Evolutionary conservation across 1,140 invertebrate genomes (phyloP).

Genomic region (Drosophila willistoni): DNA sequence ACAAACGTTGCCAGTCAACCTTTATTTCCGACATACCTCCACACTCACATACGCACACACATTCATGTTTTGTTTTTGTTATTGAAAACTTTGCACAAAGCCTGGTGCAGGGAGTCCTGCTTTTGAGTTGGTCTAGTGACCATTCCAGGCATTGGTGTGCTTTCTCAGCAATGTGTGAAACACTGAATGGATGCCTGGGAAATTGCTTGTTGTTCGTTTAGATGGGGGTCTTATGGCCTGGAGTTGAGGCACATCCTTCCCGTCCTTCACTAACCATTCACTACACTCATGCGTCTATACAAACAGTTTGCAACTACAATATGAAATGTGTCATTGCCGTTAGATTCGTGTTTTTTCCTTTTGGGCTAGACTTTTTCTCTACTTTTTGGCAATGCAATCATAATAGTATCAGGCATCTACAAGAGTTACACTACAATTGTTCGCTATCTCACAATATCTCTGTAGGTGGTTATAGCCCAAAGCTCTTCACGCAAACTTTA

Average conservation of each 20-base stretch:
- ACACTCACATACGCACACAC: constrained; percentile 6
- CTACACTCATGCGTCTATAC: constrained; percentile 6
- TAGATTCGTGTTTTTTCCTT: neutral
- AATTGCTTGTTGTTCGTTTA: constrained; percentile 15
- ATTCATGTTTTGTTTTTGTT: constrained; percentile 26
- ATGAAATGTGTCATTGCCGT: constrained; percentile 17
- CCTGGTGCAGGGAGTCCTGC: constrained; percentile 27
- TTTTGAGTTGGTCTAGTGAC: constrained; percentile 23
- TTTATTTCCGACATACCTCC: constrained; percentile 18
- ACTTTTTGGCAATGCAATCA: neutral
- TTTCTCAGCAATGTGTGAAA: constrained; percentile 53
- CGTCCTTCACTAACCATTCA: neutral
- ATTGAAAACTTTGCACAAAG: constrained; percentile 6
- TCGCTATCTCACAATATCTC: neutral
- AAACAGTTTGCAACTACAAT: constrained; percentile 23
- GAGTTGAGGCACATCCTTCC: neutral
- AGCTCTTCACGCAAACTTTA: too few relatives aligned
- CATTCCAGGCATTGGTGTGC: constrained; percentile 39
- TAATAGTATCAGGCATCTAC: constrained; percentile 3
- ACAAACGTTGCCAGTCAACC: constrained; percentile 29
- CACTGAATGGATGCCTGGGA: constrained; percentile 22
- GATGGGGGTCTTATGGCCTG: neutral
- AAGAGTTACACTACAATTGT: neutral
- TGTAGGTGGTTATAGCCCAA: too few relatives aligned
- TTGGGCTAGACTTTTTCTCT: neutral